A percentile compares a stretch with the other conserved stretches of the same genome.
phyloP scores from a whole-genome alignment of 1,140 invertebrate genomes.

The Caenorhabditis elegans region WBcel235 BX284602.5:11716501-11717000 shows the following conservation, averaged over 20 bases:
- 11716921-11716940: neutral
- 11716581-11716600: neutral
- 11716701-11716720: too few species aligned
- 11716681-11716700: neutral
- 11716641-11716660: neutral
- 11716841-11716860: neutral
- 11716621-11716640: neutral
- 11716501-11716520: neutral
- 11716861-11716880: neutral
- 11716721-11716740: too few species aligned
- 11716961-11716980: neutral
- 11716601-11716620: neutral
- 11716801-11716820: neutral
- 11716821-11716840: neutral
- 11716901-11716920: too few species aligned
- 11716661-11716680: neutral
- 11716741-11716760: neutral
- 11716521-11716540: neutral
- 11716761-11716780: neutral
- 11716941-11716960: neutral
- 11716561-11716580: neutral
- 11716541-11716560: neutral
- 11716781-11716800: constrained; percentile 13
- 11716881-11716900: too few species aligned
- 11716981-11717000: too few species aligned